phyloP scores from a whole-genome alignment of 2,888 invertebrate genomes.

The Lampropteryx suffumata region DNA sequence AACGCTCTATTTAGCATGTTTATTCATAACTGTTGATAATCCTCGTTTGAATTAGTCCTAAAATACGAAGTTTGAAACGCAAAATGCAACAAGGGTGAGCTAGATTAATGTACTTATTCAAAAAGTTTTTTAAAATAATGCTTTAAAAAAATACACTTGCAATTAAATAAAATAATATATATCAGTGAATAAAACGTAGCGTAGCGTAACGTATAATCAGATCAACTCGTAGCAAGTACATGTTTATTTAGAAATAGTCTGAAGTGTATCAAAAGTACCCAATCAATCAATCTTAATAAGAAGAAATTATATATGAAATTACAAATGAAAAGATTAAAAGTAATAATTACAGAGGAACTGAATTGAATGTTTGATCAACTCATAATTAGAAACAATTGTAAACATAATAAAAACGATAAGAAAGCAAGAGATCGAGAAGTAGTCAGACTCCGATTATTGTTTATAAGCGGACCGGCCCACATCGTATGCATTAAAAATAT shows the following conservation, averaged over 20 bases:
- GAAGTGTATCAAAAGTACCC: conserved; percentile 8
- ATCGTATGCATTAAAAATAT: conserved; percentile 73
- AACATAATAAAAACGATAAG: conserved; percentile 69
- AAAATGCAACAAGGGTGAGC: too few species aligned
- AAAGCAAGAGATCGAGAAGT: conserved; percentile 62
- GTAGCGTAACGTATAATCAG: too few species aligned
- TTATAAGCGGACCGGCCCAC: conserved; percentile 72
- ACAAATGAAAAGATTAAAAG: conserved; percentile 60
- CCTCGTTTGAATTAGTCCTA: too few species aligned
- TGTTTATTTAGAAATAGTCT: too few species aligned
- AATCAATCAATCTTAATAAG: conserved; percentile 36
- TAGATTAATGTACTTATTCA: too few species aligned
- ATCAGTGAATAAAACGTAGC: too few species aligned
- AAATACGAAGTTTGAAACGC: too few species aligned
- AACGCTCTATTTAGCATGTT: background rate
- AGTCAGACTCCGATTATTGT: conserved; percentile 68
- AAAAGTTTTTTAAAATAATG: too few species aligned
- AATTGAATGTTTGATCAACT: conserved; percentile 76
- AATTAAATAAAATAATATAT: too few species aligned
- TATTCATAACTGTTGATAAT: background rate
- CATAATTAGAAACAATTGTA: conserved; percentile 80
- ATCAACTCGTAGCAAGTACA: too few species aligned
- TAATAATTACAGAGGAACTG: conserved; percentile 75
- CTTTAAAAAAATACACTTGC: too few species aligned
- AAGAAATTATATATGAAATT: conserved; percentile 74